phyloP scores from a whole-genome alignment of 2,113 vertebrate genomes.

The Atractosteus spatula region DNA sequence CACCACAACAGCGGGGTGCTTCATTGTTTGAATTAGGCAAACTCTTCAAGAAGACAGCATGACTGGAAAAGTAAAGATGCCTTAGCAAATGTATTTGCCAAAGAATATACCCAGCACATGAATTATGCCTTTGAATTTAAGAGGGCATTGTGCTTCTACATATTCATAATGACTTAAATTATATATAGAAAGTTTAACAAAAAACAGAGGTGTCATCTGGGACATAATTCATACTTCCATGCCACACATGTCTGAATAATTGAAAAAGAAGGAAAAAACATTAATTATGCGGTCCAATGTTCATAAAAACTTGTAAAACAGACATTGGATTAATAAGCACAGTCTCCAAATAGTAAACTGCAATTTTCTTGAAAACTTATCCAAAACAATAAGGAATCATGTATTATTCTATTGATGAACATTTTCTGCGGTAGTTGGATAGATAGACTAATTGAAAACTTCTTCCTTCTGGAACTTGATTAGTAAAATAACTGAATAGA shows the following conservation, averaged over 20 bases:
- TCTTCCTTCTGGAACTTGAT: too few relatives aligned
- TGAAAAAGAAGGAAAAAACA: neutral
- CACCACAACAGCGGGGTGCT: too few relatives aligned
- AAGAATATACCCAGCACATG: constrained; percentile 17
- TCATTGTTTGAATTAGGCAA: too few relatives aligned
- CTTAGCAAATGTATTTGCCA: constrained; percentile 17
- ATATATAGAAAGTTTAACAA: constrained; percentile 28
- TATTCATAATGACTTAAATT: constrained; percentile 27
- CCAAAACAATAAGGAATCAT: too few relatives aligned
- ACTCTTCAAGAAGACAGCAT: neutral
- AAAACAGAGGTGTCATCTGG: constrained; percentile 22
- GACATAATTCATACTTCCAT: constrained; percentile 16
- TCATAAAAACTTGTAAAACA: neutral
- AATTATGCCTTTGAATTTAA: constrained; percentile 32
- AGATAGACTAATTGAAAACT: too few relatives aligned
- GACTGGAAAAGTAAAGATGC: constrained; percentile 4
- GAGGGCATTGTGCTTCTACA: constrained; percentile 21
- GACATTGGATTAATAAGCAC: too few relatives aligned
- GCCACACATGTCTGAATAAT: neutral
- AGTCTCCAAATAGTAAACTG: too few relatives aligned
- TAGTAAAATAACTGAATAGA: too few relatives aligned
- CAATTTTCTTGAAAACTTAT: too few relatives aligned
- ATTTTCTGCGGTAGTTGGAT: too few relatives aligned
- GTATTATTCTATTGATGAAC: too few relatives aligned
- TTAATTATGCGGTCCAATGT: constrained; percentile 8